These are phyloP conservation scores for Lophochroa leadbeateri DNA, from an alignment of 2,113 vertebrate species.

Conservation along the genomic window DNA sequence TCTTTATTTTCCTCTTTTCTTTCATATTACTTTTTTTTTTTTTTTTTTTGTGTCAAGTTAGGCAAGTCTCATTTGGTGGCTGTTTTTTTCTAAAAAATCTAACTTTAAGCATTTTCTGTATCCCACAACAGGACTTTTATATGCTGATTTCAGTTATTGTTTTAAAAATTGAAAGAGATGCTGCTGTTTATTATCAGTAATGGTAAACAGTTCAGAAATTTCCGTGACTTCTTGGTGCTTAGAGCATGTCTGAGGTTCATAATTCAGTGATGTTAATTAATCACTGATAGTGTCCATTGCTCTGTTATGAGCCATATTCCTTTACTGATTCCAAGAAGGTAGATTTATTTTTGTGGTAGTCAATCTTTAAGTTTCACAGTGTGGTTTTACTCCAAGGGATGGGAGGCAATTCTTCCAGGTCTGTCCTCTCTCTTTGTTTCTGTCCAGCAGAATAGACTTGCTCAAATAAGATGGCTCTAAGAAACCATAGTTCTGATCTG, in stretches of 20 bases:
- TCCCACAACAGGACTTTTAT: neutral
- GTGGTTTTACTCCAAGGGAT: neutral
- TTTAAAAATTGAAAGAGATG: neutral
- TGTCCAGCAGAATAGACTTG: neutral
- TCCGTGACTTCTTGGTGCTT: neutral
- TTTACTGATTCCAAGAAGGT: neutral
- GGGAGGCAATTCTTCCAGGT: neutral
- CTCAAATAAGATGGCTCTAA: neutral
- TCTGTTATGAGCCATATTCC: neutral
- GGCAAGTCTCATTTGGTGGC: neutral
- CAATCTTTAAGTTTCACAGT: neutral
- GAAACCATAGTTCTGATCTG: neutral
- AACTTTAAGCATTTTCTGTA: neutral
- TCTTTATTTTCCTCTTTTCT: neutral
- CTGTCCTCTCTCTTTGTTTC: neutral
- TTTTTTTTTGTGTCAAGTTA: neutral
- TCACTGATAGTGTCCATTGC: neutral
- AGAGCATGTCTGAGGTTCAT: neutral
- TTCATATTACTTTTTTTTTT: neutral
- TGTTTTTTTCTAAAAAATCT: neutral
- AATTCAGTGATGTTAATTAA: neutral
- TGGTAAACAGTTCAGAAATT: neutral
- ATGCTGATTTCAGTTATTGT: neutral
- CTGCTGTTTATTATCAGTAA: neutral
- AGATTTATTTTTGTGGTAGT: neutral